phyloP scores from a whole-genome alignment of 1,140 invertebrate genomes.

The Meloidogyne exigua region DNA sequence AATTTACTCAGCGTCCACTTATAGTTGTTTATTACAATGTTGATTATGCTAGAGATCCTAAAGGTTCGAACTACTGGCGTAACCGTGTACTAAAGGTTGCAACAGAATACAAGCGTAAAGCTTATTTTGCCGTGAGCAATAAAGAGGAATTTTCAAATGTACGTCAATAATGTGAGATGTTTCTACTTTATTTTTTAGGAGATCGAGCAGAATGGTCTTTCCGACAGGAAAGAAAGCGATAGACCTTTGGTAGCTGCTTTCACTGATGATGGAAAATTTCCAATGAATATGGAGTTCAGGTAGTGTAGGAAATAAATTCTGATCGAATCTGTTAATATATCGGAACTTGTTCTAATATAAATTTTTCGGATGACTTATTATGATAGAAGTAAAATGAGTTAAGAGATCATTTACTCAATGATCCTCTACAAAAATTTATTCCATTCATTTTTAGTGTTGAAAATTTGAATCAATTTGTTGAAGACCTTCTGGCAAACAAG shows the following conservation, averaged over 20 bases:
- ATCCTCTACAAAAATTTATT: no score
- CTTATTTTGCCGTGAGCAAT: constrained; percentile 84
- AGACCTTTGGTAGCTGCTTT: constrained; percentile 83
- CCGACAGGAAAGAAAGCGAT: constrained; percentile 76
- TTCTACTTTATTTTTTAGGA: constrained; percentile 51
- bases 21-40: constrained; percentile 89
- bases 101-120: constrained; percentile 76
- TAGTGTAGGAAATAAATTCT: constrained; percentile 64
- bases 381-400: no score
- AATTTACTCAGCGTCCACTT: constrained; percentile 78
- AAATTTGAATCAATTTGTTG: constrained; percentile 81
- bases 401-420: no score
- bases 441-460: constrained; percentile 75
- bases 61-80: constrained; percentile 99
- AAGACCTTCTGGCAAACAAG: constrained; percentile 78
- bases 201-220: constrained; percentile 86
- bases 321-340: constrained; percentile 60
- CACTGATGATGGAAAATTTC: constrained; percentile 81
- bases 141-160: constrained; percentile 84
- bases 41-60: constrained; percentile 92
- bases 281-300: constrained; percentile 81
- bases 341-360: background rate
- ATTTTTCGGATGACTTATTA: background rate
- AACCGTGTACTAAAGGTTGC: constrained; percentile 93
- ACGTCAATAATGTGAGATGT: constrained; percentile 38